phyloP scores from a whole-genome alignment of 2,113 vertebrate genomes.

The Antechinus flavipes region DNA sequence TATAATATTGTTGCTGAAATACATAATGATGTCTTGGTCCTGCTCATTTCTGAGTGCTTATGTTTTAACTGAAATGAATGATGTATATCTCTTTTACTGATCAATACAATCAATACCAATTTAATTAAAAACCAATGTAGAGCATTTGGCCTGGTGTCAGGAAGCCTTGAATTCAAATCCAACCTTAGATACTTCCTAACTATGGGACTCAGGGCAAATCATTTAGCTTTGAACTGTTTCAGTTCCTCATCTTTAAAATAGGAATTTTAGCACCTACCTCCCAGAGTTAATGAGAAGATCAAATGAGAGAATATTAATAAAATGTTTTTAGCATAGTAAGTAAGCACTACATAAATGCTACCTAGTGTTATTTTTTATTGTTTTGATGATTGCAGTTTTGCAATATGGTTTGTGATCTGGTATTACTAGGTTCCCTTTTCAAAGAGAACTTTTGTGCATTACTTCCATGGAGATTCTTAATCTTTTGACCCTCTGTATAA shows the following conservation, averaged over 20 bases:
- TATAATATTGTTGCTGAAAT: too few relatives aligned
- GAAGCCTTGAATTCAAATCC: neutral
- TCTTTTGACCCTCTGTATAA: neutral
- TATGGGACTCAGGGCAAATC: neutral
- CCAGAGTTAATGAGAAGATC: neutral
- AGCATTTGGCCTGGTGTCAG: neutral
- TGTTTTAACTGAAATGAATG: neutral
- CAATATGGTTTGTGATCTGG: neutral
- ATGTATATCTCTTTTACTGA: neutral
- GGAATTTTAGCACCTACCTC: neutral
- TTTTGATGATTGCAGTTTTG: neutral
- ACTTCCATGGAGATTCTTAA: neutral
- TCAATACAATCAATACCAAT: neutral
- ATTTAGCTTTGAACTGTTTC: neutral
- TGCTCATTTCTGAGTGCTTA: too few relatives aligned
- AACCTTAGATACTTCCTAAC: neutral
- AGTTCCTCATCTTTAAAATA: neutral
- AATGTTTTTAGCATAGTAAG: too few relatives aligned
- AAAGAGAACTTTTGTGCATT: neutral
- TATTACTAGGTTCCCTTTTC: neutral
- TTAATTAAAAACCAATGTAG: neutral
- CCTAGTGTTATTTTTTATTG: neutral
- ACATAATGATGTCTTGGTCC: too few relatives aligned
- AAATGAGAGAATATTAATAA: too few relatives aligned
- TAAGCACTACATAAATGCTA: too few relatives aligned